Percentiles rank a stretch among this genome's conserved stretches.
These are phyloP conservation scores for Caenorhabditis afra DNA, from an alignment of 2,888 invertebrate species.

Conservation along the genomic window DNA sequence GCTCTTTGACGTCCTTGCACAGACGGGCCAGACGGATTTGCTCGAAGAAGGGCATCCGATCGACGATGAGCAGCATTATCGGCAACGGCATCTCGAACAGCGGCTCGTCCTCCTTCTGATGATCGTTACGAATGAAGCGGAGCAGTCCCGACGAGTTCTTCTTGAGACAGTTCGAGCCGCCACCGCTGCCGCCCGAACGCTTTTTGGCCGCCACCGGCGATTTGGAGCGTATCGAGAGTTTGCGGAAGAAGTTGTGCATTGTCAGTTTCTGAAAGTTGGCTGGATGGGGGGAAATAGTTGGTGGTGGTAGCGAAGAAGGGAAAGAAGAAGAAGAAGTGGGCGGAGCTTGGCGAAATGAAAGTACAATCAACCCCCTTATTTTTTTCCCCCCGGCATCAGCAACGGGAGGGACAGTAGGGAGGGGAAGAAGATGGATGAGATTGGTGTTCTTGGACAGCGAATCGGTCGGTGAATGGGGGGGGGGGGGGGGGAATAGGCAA, in stretches of 20 bases:
- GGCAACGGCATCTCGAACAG: conserved; percentile 36
- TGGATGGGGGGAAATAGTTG: neutral
- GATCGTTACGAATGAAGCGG: conserved; percentile 36
- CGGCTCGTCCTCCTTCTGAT: conserved; percentile 16
- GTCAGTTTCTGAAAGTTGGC: neutral
- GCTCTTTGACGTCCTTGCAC: conserved; percentile 42
- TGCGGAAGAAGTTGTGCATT: conserved; percentile 57
- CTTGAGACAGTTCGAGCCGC: conserved; percentile 13
- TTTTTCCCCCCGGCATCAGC: too few species aligned
- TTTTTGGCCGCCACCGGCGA: conserved; percentile 30
- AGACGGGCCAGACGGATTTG: conserved; percentile 57
- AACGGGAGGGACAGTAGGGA: neutral
- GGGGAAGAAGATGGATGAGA: conserved; percentile 7
- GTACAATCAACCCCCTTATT: neutral
- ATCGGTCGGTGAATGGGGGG: neutral
- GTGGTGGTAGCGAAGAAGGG: neutral
- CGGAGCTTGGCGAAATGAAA: neutral
- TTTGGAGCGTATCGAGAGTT: conserved; percentile 46
- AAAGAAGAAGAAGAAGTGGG: neutral
- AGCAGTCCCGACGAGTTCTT: conserved; percentile 47
- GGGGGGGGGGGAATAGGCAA: neutral
- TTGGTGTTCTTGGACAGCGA: conserved; percentile 15
- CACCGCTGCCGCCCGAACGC: neutral
- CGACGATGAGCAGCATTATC: conserved; percentile 45
- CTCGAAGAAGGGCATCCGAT: conserved; percentile 58